phyloP scores from a whole-genome alignment of 92 coral and sea anemone species.

The Paramuricea clavata region DNA sequence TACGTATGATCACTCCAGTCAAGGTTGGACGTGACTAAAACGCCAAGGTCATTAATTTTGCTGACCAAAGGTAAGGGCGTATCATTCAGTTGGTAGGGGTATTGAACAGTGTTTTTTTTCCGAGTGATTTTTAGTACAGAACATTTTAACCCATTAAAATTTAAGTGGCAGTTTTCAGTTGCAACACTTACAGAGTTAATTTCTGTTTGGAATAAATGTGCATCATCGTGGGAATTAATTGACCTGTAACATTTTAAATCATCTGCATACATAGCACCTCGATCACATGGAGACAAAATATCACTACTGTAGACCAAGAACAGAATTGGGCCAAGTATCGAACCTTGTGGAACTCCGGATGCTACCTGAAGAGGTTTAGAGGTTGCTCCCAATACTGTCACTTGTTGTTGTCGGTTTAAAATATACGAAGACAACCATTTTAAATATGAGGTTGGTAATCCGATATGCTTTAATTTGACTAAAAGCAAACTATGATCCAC shows the following conservation, averaged over 20 bases:
- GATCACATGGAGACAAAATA: neutral
- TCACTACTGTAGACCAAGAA: neutral
- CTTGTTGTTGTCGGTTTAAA: neutral
- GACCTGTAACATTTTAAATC: neutral
- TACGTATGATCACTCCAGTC: neutral
- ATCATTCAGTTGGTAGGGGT: neutral
- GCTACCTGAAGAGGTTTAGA: neutral
- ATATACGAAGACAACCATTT: neutral
- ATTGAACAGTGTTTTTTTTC: too few species aligned
- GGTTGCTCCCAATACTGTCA: neutral
- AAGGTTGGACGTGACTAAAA: neutral
- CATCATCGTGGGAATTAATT: neutral
- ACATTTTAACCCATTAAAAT: neutral
- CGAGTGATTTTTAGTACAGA: neutral
- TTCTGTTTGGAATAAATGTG: neutral
- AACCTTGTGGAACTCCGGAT: neutral
- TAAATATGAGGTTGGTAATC: neutral
- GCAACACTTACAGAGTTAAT: neutral
- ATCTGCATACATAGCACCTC: constrained; percentile 12
- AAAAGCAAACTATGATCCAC: neutral
- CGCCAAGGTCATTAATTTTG: neutral
- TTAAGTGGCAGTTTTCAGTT: neutral
- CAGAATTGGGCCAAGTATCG: neutral
- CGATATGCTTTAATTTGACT: neutral
- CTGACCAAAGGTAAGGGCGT: neutral